A percentile compares a stretch with the other conserved stretches of the same genome.
These are phyloP conservation scores for Microcebus tavaratra DNA, from an alignment of 2,113 vertebrate species.

Conservation along the genomic window DNA sequence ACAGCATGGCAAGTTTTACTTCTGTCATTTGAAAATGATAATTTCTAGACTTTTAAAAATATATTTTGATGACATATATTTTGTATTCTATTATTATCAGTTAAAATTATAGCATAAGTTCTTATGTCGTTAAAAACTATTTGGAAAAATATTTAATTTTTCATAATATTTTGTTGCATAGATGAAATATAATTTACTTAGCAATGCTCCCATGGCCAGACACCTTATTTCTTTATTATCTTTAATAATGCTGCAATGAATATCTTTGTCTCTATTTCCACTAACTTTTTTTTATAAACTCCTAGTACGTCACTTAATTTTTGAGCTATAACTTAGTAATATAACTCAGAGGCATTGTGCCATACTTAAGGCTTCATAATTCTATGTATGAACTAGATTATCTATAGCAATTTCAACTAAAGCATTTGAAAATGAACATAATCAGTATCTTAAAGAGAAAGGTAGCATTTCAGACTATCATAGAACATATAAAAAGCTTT, in stretches of 20 bases:
- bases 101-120: constrained; percentile 4
- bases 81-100: neutral
- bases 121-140: neutral
- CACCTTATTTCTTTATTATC: neutral
- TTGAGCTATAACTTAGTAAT: neutral
- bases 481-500: neutral
- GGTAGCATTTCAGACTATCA: neutral
- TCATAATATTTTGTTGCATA: neutral
- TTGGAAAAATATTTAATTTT: neutral
- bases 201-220: neutral
- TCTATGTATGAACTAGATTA: neutral
- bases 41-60: neutral
- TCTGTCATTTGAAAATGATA: neutral
- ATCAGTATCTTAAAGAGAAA: neutral
- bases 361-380: neutral
- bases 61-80: neutral
- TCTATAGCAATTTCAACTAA: neutral
- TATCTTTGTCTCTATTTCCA: neutral
- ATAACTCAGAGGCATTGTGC: constrained; percentile 7
- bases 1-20: neutral
- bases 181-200: constrained; percentile 3
- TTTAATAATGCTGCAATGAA: neutral
- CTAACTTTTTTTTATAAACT: neutral
- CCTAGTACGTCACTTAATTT: neutral
- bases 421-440: neutral